phyloP scores from a whole-genome alignment of 2,888 invertebrate genomes.

The Desoria tigrina region DNA sequence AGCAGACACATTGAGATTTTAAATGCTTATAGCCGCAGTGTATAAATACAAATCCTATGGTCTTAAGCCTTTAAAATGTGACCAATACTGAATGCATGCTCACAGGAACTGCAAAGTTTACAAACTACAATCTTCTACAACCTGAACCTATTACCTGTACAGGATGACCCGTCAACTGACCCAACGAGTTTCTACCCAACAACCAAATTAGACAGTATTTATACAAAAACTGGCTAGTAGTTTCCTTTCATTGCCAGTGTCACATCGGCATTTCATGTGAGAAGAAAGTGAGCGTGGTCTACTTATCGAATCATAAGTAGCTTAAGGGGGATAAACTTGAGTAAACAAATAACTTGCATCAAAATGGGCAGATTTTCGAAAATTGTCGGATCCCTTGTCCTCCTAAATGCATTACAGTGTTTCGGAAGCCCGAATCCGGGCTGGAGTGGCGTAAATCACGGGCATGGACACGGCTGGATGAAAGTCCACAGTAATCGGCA shows the following conservation, averaged over 20 bases:
- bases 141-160: too few species aligned
- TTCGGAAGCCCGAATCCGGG: background rate
- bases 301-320: background rate
- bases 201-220: conserved; percentile 16
- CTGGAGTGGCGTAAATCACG: background rate
- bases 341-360: too few species aligned
- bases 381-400: background rate
- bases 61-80: too few species aligned
- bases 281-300: conserved; percentile 6
- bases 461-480: conserved; percentile 36
- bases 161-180: conserved; percentile 2
- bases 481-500: conserved; percentile 34
- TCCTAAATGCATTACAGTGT: background rate
- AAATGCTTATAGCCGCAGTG: too few species aligned
- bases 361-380: background rate
- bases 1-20: too few species aligned
- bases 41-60: too few species aligned
- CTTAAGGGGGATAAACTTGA: background rate
- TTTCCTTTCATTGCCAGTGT: conserved; percentile 20
- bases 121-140: too few species aligned
- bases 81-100: too few species aligned
- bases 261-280: conserved; percentile 15
- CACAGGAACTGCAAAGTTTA: too few species aligned
- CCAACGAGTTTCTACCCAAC: conserved; percentile 18
- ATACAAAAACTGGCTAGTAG: conserved; percentile 20